These are phyloP conservation scores for Sisyra nigra DNA, from an alignment of 2,888 invertebrate species.

Conservation along the genomic window DNA sequence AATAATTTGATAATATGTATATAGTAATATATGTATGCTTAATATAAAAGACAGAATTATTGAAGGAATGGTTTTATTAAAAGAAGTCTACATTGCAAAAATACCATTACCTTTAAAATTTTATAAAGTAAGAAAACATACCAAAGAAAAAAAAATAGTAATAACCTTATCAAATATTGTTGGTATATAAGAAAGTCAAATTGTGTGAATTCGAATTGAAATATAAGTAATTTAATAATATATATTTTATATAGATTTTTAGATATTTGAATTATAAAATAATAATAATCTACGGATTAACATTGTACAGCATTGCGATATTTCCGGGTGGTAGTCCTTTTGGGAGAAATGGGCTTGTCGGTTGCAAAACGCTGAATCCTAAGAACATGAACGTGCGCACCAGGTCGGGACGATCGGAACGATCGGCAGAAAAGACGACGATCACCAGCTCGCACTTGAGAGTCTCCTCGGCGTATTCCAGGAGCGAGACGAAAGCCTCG, in stretches of 20 bases:
- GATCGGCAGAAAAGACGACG: conserved; percentile 33
- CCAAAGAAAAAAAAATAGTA: background rate
- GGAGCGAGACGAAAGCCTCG: conserved; percentile 82
- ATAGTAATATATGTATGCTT: too few species aligned
- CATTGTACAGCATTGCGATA: conserved; percentile 28
- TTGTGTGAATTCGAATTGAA: background rate
- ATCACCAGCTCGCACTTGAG: conserved; percentile 67
- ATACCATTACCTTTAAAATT: too few species aligned
- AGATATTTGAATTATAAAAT: conserved; percentile 1
- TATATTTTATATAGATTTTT: conserved; percentile 1
- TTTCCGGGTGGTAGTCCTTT: conserved; percentile 39
- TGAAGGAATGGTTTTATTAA: too few species aligned
- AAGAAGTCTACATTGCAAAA: too few species aligned
- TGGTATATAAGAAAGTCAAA: background rate
- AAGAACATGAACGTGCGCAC: conserved; percentile 95
- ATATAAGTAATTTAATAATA: background rate
- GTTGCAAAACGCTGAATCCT: conserved; percentile 79
- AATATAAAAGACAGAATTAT: too few species aligned
- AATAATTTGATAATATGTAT: too few species aligned
- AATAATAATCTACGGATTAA: conserved; percentile 18
- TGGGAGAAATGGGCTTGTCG: conserved; percentile 47
- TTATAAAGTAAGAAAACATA: background rate
- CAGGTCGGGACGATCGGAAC: conserved; percentile 69
- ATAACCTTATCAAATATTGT: background rate
- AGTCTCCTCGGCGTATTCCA: conserved; percentile 92